These are phyloP conservation scores for Serranus cabrilla DNA, from an alignment of 2,797 vertebrate species.

Conservation along the genomic window DNA sequence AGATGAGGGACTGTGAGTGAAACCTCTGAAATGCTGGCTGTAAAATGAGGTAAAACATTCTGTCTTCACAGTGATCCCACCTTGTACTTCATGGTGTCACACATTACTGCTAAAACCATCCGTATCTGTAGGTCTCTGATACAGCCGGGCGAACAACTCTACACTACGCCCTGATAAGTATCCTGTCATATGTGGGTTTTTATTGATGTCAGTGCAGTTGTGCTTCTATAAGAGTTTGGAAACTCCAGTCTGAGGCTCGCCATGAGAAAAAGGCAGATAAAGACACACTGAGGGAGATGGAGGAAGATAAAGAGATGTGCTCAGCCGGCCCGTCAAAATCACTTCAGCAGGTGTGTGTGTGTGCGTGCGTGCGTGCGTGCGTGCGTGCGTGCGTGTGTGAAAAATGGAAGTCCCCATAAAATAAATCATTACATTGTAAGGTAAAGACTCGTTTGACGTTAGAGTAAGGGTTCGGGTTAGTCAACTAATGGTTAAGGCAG, in stretches of 20 bases:
- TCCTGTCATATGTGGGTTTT: no score
- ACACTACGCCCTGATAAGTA: neutral
- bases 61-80: no score
- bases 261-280: conserved; percentile 7
- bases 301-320: conserved; percentile 5
- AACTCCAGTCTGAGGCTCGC: neutral
- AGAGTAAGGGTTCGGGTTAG: no score
- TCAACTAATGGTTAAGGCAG: no score
- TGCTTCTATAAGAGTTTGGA: neutral
- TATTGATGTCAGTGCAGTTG: neutral
- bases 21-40: neutral
- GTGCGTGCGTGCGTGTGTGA: neutral
- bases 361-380: neutral
- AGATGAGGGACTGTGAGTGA: neutral
- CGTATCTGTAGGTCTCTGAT: neutral
- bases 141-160: neutral
- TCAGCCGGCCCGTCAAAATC: conserved; percentile 14
- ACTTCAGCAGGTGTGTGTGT: neutral
- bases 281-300: conserved; percentile 2
- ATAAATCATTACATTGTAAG: no score
- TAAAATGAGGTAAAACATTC: no score
- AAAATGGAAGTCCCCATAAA: no score
- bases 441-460: no score
- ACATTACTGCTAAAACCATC: neutral
- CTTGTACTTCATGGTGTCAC: no score